Conservation (phyloP, 2,113 vertebrate genomes). For the Oxyruncus cristatus region DNA sequence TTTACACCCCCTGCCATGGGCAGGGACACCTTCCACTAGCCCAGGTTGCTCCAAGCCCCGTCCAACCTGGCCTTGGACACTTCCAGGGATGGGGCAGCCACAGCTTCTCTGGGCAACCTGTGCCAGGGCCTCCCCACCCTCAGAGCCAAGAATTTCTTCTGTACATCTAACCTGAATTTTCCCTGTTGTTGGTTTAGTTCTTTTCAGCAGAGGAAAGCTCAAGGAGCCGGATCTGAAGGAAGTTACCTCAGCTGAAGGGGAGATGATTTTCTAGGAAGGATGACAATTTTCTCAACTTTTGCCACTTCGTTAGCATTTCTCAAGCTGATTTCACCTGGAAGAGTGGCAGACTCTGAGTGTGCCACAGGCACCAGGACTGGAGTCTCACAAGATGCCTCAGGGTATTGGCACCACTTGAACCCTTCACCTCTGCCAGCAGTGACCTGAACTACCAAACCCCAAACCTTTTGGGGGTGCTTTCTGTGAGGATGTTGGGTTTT, state of each 20-base stretch:
- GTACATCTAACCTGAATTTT: not conserved
- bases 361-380: not conserved
- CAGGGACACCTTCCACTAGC: accelerated
- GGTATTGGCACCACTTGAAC: not conserved
- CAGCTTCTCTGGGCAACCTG: not conserved
- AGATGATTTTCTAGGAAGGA: not conserved
- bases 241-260: not conserved
- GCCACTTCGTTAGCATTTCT: not conserved
- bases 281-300: not conserved
- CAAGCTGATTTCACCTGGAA: not conserved
- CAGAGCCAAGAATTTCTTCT: accelerated
- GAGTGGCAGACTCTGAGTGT: not conserved
- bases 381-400: not conserved
- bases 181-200: not conserved
- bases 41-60: accelerated
- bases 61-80: not conserved
- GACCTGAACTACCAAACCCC: not conserved
- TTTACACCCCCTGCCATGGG: accelerated
- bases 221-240: not conserved
- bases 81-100: not conserved
- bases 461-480: not conserved
- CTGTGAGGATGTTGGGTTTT: too few species aligned
- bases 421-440: not conserved
- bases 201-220: not conserved
- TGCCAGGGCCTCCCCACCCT: not conserved